These are phyloP conservation scores for Apostichopus californicus DNA, from an alignment of 35 echinoderm and acorn worm species.

Conservation along the genomic window DNA sequence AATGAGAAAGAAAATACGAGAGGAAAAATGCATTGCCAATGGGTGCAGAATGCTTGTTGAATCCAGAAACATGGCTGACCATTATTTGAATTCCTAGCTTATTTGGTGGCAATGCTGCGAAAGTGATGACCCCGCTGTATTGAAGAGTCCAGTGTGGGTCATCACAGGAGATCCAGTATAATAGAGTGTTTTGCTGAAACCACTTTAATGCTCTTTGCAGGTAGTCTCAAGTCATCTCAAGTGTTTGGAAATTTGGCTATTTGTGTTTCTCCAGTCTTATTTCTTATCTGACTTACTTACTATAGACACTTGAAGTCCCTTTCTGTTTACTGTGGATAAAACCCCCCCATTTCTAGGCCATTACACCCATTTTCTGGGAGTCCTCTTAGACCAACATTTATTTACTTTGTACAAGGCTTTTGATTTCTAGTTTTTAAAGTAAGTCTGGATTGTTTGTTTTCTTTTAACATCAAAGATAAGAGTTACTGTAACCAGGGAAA, in stretches of 20 bases:
- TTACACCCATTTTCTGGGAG: neutral
- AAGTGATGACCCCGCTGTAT: no score
- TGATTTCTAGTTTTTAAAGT: neutral
- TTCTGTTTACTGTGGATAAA: neutral
- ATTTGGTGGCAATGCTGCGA: no score
- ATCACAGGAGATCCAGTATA: no score
- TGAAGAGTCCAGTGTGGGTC: no score
- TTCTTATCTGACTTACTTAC: no score
- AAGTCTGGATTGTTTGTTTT: neutral
- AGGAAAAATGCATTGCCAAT: no score
- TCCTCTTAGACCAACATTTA: neutral
- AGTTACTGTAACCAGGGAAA: neutral
- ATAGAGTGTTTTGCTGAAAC: no score
- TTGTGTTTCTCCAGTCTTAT: neutral
- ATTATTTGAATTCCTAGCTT: no score
- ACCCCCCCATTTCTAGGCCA: neutral
- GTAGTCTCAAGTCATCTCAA: neutral
- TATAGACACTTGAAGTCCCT: no score
- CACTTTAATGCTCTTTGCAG: constrained; percentile 10
- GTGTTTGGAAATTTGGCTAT: neutral
- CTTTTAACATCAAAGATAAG: neutral
- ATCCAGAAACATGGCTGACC: no score
- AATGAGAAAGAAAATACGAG: no score
- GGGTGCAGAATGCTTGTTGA: no score
- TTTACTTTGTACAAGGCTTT: neutral